phyloP scores from a whole-genome alignment of 1,140 invertebrate species.

The Pogonognathellus flavescens region DNA sequence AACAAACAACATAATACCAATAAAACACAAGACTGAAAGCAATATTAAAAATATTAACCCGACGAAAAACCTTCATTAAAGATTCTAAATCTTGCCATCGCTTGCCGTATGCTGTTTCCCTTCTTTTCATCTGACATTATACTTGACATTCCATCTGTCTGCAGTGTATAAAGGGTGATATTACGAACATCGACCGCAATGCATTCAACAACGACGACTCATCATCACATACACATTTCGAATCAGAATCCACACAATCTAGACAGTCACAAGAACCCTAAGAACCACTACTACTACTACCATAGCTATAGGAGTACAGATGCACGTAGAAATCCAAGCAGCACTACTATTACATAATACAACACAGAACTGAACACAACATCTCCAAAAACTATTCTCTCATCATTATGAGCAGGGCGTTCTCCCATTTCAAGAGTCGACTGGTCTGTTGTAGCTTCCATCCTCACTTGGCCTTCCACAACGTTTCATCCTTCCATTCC shows the following conservation, averaged over 20 bases:
- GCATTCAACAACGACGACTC: not conserved
- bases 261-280: not conserved
- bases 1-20: too few relatives aligned
- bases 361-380: not conserved
- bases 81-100: not conserved
- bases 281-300: not conserved
- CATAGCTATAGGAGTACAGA: too few relatives aligned
- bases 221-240: conserved; percentile 18
- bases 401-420: conserved; percentile 48
- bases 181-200: not conserved
- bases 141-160: not conserved
- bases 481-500: conserved; percentile 12
- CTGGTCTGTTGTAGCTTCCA: not conserved
- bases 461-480: conserved; percentile 27
- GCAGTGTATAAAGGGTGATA: not conserved
- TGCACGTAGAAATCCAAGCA: not conserved
- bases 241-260: not conserved
- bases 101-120: conserved; percentile 17
- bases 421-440: conserved; percentile 8
- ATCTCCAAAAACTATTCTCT: conserved; percentile 5
- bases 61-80: not conserved
- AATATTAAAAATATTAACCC: conserved; percentile 19
- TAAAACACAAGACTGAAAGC: not conserved
- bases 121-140: not conserved
- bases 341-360: too few relatives aligned